Evolutionary conservation across 2,113 vertebrate species (phyloP).

Genomic region (Zeus faber): DNA sequence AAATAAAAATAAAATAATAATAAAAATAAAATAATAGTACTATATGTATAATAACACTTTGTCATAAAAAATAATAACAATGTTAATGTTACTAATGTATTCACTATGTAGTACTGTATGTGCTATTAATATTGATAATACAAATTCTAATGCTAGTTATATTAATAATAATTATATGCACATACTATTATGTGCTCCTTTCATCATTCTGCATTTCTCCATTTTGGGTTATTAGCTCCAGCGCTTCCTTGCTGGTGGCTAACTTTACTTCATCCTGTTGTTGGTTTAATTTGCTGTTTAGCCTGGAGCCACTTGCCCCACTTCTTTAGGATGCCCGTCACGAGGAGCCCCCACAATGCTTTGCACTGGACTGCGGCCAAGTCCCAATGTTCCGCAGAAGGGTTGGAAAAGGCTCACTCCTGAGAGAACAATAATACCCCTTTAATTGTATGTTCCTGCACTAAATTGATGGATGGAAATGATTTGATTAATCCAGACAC

Average conservation of each 20-base stretch:
- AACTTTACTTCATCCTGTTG: background rate
- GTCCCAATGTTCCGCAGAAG: slow-evolving; percentile 75
- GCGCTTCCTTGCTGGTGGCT: background rate
- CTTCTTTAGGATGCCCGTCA: slow-evolving; percentile 24
- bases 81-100: too few species aligned
- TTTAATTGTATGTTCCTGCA: slow-evolving; percentile 83
- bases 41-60: too few species aligned
- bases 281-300: slow-evolving; percentile 3
- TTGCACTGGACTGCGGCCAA: slow-evolving; percentile 71
- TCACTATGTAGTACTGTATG: too few species aligned
- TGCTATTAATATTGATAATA: too few species aligned
- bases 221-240: too few species aligned
- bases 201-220: too few species aligned
- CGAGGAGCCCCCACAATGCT: slow-evolving; percentile 51
- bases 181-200: too few species aligned
- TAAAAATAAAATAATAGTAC: too few species aligned
- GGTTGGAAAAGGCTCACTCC: slow-evolving; percentile 79
- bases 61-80: too few species aligned
- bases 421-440: slow-evolving; percentile 72
- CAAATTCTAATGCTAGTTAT: too few species aligned
- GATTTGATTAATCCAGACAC: slow-evolving; percentile 80
- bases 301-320: slow-evolving; percentile 29
- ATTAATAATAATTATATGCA: too few species aligned
- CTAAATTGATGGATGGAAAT: slow-evolving; percentile 80
- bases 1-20: too few species aligned